A percentile compares a stretch with the other conserved stretches of the same genome.
These are phyloP conservation scores for Drosophila prostipennis DNA, from an alignment of 2,888 invertebrate genomes.

Conservation along the genomic window DNA sequence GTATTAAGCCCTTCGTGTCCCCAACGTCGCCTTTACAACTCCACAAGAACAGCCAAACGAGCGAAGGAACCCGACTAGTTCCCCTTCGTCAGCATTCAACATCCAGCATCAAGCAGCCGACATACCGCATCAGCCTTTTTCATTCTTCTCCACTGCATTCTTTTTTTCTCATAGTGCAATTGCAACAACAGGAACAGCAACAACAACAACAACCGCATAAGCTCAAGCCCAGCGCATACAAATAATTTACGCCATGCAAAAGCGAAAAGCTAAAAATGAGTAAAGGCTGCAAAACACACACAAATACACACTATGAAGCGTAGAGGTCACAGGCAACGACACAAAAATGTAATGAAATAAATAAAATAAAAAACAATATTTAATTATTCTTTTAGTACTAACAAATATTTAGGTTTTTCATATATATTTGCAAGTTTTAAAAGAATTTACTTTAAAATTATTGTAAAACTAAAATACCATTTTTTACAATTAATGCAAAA, in stretches of 20 bases:
- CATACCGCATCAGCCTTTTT: slow-evolving; percentile 53
- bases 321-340: slow-evolving; percentile 48
- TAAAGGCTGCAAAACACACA: slow-evolving; percentile 53
- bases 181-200: slow-evolving; percentile 45
- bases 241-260: slow-evolving; percentile 75
- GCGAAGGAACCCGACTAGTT: slow-evolving; percentile 18
- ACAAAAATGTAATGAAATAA: slow-evolving; percentile 1
- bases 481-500: too few species aligned
- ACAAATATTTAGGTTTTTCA: too few species aligned
- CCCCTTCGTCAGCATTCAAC: slow-evolving; percentile 41
- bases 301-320: slow-evolving; percentile 35
- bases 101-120: slow-evolving; percentile 18
- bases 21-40: slow-evolving; percentile 65
- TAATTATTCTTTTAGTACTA: too few species aligned
- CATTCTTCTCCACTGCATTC: slow-evolving; percentile 64
- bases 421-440: too few species aligned
- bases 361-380: background rate
- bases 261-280: slow-evolving; percentile 78
- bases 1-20: slow-evolving; percentile 31
- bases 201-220: slow-evolving; percentile 45
- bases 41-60: slow-evolving; percentile 44
- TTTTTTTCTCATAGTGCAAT: slow-evolving; percentile 36
- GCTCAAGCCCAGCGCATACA: slow-evolving; percentile 66
- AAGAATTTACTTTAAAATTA: too few species aligned
- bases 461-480: too few species aligned